Percentiles rank a stretch among this genome's conserved stretches.
phyloP scores from a whole-genome alignment of 2,113 vertebrate genomes.

The Chionomys nivalis region DNA sequence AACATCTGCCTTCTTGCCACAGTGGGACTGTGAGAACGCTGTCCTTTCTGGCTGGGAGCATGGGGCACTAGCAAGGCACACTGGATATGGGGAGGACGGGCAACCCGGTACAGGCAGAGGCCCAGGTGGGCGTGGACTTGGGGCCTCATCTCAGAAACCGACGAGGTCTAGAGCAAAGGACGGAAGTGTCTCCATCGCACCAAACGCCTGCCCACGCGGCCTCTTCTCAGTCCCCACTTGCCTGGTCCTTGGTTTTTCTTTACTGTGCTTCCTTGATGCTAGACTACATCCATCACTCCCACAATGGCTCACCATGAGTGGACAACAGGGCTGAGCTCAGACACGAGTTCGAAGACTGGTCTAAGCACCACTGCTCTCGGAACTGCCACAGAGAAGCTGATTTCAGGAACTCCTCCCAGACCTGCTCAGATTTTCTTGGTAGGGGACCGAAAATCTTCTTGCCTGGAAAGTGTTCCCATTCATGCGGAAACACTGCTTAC shows the following conservation, averaged over 20 bases:
- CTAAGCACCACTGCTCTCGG: not conserved
- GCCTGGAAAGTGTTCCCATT: not conserved
- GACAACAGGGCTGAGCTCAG: not conserved
- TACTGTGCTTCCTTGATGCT: not conserved
- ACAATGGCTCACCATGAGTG: not conserved
- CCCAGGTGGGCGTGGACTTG: not conserved
- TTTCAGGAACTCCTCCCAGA: not conserved
- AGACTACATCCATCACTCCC: not conserved
- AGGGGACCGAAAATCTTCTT: not conserved
- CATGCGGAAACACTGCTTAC: no score
- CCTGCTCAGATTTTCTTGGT: not conserved
- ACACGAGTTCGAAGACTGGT: not conserved
- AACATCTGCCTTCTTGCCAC: not conserved
- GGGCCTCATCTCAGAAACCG: not conserved
- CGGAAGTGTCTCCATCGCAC: accelerated
- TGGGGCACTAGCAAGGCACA: not conserved
- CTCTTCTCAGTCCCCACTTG: not conserved
- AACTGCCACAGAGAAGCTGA: not conserved
- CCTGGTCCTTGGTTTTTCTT: not conserved
- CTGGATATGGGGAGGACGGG: not conserved
- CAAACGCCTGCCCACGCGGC: not conserved
- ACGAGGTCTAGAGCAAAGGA: not conserved
- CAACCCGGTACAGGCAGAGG: not conserved
- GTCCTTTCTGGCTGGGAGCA: not conserved
- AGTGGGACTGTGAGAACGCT: not conserved